phyloP scores from a whole-genome alignment of 2,888 invertebrate genomes.

The Dyspetes luteomarginatus region DNA sequence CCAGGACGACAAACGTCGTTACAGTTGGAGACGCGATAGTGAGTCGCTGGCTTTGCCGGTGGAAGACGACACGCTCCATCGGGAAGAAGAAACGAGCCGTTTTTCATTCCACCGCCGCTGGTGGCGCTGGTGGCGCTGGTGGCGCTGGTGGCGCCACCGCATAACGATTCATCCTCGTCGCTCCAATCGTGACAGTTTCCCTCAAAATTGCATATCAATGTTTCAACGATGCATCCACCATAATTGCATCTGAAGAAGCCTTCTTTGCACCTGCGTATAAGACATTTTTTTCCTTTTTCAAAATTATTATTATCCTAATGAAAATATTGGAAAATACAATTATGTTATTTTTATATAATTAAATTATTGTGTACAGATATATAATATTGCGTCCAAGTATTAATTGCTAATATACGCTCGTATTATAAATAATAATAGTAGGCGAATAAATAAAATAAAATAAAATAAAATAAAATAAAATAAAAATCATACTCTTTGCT shows the following conservation, averaged over 20 bases:
- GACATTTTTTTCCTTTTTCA: too few species aligned
- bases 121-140: too few species aligned
- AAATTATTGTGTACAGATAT: too few species aligned
- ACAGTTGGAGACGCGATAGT: slow-evolving; percentile 70
- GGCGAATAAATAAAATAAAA: too few species aligned
- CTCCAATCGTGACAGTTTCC: slow-evolving; percentile 77
- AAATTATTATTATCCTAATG: too few species aligned
- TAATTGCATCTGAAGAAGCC: slow-evolving; percentile 73
- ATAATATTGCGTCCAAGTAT: too few species aligned
- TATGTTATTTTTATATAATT: too few species aligned
- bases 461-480: too few species aligned
- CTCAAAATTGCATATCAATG: slow-evolving; percentile 69
- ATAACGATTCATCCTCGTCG: slow-evolving; percentile 73
- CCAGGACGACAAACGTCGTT: slow-evolving; percentile 73
- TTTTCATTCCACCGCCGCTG: too few species aligned
- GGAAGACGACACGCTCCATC: slow-evolving; percentile 75
- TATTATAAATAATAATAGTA: too few species aligned
- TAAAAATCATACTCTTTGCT: slow-evolving; percentile 65
- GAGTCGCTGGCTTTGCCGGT: slow-evolving; percentile 67
- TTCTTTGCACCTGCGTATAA: slow-evolving; percentile 72
- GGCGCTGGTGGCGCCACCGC: slow-evolving; percentile 57
- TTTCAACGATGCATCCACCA: slow-evolving; percentile 72
- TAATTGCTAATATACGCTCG: too few species aligned
- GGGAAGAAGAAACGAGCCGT: slow-evolving; percentile 68
- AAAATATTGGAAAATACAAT: too few species aligned